phyloP scores from a whole-genome alignment of 2,888 invertebrate genomes.

The Drosophila stalkeri region DNA sequence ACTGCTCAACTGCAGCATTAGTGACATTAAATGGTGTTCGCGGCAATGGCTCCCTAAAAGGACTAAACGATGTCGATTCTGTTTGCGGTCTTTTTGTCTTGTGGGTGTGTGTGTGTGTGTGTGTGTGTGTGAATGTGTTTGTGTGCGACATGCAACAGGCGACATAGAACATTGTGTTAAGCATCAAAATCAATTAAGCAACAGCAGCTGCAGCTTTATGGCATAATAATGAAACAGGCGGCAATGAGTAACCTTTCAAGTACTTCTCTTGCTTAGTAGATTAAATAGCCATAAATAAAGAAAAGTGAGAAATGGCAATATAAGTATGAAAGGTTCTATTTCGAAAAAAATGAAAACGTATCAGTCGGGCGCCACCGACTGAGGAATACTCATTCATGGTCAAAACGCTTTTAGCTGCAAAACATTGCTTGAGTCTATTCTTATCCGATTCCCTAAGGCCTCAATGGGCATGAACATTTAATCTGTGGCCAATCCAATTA shows the following conservation, averaged over 20 bases:
- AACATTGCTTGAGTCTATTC: too few species aligned
- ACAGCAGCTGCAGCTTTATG: background rate
- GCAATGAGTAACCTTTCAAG: background rate
- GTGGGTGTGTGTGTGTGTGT: background rate
- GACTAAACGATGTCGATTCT: slow-evolving; percentile 2
- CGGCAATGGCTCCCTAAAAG: background rate
- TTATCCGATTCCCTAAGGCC: too few species aligned
- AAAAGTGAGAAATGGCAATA: background rate
- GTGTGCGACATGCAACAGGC: slow-evolving; percentile 49
- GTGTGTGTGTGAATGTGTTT: background rate
- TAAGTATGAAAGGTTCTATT: background rate
- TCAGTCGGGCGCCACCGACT: background rate
- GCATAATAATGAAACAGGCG: background rate
- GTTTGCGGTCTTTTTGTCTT: background rate
- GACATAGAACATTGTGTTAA: slow-evolving; percentile 5
- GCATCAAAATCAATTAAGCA: slow-evolving; percentile 22
- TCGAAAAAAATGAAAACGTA: background rate
- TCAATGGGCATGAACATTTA: too few species aligned
- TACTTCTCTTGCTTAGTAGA: background rate
- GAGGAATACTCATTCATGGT: background rate
- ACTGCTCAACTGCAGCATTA: slow-evolving; percentile 24
- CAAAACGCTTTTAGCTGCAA: too few species aligned
- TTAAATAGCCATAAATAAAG: background rate
- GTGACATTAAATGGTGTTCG: slow-evolving; percentile 1
- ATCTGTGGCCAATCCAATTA: too few species aligned